phyloP scores from a whole-genome alignment of 2,797 vertebrate species.

The Serranus cabrilla region DNA sequence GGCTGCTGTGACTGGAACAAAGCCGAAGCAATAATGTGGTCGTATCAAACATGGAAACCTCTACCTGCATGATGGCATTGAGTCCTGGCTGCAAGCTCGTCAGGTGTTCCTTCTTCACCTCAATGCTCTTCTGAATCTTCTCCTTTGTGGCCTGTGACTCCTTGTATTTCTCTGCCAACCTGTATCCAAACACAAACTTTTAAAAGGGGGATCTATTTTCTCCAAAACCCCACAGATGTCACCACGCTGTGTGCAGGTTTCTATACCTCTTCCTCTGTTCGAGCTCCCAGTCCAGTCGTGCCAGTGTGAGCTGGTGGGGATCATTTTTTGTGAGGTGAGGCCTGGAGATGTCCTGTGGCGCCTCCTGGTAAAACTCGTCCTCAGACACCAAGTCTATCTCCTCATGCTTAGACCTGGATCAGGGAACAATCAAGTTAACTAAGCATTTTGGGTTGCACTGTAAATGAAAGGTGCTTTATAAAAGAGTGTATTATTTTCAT shows the following conservation, averaged over 20 bases:
- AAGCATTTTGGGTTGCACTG: neutral
- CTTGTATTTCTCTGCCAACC: slow-evolving; percentile 96
- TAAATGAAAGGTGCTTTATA: neutral
- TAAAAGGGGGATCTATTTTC: neutral
- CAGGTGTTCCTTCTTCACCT: slow-evolving; percentile 97
- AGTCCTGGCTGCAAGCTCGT: slow-evolving; percentile 96
- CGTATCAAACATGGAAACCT: neutral
- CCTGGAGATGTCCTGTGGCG: slow-evolving; percentile 92
- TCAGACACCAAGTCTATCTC: slow-evolving; percentile 96
- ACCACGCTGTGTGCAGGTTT: neutral
- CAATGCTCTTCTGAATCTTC: slow-evolving; percentile 97
- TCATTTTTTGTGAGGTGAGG: slow-evolving; percentile 90
- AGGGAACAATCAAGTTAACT: slow-evolving; percentile 5
- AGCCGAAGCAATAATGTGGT: neutral
- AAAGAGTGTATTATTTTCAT: neutral
- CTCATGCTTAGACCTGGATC: slow-evolving; percentile 95
- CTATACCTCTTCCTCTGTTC: slow-evolving; percentile 96
- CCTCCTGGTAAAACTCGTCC: slow-evolving; percentile 94
- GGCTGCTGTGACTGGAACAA: neutral
- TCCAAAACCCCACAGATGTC: neutral
- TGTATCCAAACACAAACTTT: slow-evolving; percentile 62
- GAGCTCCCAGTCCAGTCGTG: slow-evolving; percentile 97
- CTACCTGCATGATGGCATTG: slow-evolving; percentile 97
- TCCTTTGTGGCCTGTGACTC: slow-evolving; percentile 93
- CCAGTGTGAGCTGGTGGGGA: slow-evolving; percentile 95